A percentile compares a stretch with the other conserved stretches of the same genome.
phyloP scores from a whole-genome alignment of 1,140 invertebrate species.

The Aphaenogaster floridana region DNA sequence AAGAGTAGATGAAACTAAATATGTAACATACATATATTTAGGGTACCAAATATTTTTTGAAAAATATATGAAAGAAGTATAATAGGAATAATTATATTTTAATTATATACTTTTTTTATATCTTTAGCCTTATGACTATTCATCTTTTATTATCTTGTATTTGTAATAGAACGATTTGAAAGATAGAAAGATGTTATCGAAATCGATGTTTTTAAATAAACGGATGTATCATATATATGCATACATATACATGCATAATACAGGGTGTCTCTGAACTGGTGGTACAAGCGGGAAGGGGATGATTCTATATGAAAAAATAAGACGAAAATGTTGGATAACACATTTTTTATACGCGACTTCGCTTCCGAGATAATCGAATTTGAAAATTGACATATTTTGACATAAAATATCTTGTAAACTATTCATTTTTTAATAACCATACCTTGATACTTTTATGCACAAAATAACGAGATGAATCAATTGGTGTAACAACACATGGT shows the following conservation, averaged over 20 bases:
- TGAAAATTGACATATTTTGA: too few species aligned
- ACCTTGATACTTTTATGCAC: too few species aligned
- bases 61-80: neutral
- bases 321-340: too few species aligned
- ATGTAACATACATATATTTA: neutral
- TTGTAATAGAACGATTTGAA: neutral
- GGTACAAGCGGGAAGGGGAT: too few species aligned
- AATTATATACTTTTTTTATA: neutral
- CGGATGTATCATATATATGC: neutral
- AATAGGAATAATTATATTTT: constrained; percentile 13
- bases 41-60: neutral
- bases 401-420: too few species aligned
- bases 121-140: neutral
- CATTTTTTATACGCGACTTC: too few species aligned
- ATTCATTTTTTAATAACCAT: too few species aligned
- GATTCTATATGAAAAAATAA: too few species aligned
- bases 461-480: too few species aligned
- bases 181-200: neutral
- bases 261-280: too few species aligned
- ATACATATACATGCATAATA: neutral
- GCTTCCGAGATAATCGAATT: too few species aligned
- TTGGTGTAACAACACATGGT: too few species aligned
- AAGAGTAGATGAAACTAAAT: neutral
- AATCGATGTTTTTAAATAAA: neutral
- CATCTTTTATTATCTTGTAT: constrained; percentile 4